Evolutionary conservation across 2,113 vertebrate genomes (phyloP).

Genomic region (Aleadryas rufinucha): DNA sequence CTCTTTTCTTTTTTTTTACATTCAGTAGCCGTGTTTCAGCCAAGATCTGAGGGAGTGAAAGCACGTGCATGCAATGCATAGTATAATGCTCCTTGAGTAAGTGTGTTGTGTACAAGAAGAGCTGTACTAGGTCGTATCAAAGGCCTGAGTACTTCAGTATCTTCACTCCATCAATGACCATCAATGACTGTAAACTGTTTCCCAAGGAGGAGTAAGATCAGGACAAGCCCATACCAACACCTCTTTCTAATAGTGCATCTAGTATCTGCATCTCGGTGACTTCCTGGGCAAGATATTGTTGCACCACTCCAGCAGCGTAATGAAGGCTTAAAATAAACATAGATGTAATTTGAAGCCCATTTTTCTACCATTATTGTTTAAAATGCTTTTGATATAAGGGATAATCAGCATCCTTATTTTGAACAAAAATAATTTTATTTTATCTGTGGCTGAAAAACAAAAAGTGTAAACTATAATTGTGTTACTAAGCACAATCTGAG

Average conservation of each 20-base stretch:
- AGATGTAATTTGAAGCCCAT: background rate
- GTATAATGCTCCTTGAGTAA: background rate
- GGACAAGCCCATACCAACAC: background rate
- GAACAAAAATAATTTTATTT: background rate
- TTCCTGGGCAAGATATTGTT: background rate
- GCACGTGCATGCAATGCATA: background rate
- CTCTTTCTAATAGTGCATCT: background rate
- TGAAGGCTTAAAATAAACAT: background rate
- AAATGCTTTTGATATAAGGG: background rate
- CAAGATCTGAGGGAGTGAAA: background rate
- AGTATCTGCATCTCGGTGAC: background rate
- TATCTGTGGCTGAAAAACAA: background rate
- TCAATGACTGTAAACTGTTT: background rate
- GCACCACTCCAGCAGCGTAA: background rate
- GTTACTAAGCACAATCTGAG: background rate
- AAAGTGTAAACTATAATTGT: background rate
- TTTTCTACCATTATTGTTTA: background rate
- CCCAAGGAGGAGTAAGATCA: background rate
- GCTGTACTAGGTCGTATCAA: background rate
- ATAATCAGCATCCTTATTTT: background rate
- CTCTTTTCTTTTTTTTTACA: background rate
- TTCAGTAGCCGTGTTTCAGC: background rate
- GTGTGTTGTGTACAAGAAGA: background rate
- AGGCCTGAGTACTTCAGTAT: background rate
- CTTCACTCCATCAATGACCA: background rate